Conservation (phyloP, 2,113 vertebrate genomes). For the Daboia siamensis region DNA sequence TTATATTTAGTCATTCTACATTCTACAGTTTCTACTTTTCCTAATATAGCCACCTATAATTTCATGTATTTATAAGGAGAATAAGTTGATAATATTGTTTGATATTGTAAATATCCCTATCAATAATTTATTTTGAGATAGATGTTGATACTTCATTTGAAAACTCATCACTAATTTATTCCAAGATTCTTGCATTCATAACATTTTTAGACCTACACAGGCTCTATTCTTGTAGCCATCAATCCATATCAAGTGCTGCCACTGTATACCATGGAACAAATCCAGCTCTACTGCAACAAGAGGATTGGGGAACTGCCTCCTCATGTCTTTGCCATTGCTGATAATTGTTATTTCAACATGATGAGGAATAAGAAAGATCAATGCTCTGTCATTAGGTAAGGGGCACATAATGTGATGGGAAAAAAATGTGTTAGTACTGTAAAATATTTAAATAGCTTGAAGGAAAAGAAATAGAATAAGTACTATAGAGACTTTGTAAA, state of each 20-base stretch:
- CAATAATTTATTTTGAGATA: background rate
- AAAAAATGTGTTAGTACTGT: background rate
- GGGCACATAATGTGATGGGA: background rate
- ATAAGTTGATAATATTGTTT: background rate
- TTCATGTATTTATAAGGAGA: background rate
- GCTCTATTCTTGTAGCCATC: conserved; percentile 94
- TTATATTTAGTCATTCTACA: background rate
- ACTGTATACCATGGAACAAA: conserved; percentile 86
- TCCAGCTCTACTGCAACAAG: conserved; percentile 80
- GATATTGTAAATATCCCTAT: conserved; percentile 7
- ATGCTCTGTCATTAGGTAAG: conserved; percentile 94
- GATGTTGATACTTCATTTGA: background rate
- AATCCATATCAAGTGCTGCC: conserved; percentile 95
- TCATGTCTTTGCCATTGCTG: conserved; percentile 91
- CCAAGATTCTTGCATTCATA: background rate
- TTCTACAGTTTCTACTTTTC: background rate
- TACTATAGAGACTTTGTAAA: background rate
- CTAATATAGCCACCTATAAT: background rate
- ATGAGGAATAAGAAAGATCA: conserved; percentile 82
- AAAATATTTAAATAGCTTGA: background rate
- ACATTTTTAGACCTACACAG: conserved; percentile 86
- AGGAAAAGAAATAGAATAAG: background rate
- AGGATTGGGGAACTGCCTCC: conserved; percentile 89
- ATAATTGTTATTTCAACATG: conserved; percentile 95
- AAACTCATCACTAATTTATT: background rate